These are phyloP conservation scores for Chloroceryle inda DNA, from an alignment of 2,797 vertebrate species.

Conservation along the genomic window DNA sequence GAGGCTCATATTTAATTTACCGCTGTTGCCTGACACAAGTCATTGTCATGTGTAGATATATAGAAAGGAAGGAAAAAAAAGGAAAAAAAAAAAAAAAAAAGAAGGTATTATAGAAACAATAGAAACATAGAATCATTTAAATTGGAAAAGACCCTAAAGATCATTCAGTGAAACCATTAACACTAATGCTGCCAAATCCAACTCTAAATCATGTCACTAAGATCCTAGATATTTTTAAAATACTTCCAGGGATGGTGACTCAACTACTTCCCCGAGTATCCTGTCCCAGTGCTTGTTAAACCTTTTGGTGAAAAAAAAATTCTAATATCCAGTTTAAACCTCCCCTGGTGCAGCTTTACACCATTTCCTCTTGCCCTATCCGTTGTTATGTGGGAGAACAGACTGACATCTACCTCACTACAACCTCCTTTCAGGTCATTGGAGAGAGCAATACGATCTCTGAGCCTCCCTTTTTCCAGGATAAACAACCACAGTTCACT, in stretches of 20 bases:
- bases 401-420: background rate
- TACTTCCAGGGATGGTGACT: background rate
- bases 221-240: fast-evolving
- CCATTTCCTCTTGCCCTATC: background rate
- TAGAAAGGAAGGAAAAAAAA: background rate
- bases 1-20: background rate
- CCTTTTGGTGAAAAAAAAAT: background rate
- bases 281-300: background rate
- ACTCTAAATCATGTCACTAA: background rate
- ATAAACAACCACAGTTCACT: background rate
- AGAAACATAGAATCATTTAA: no score
- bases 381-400: background rate
- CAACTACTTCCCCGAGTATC: background rate
- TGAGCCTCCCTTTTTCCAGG: background rate
- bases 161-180: no score
- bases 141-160: no score
- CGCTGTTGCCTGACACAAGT: background rate
- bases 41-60: background rate
- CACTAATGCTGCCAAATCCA: background rate
- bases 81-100: background rate
- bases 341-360: no score
- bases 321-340: background rate
- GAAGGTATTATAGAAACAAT: background rate
- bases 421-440: no score
- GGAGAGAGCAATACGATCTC: background rate